phyloP scores from a whole-genome alignment of 2,797 vertebrate genomes.

The Podarcis lilfordi region DNA sequence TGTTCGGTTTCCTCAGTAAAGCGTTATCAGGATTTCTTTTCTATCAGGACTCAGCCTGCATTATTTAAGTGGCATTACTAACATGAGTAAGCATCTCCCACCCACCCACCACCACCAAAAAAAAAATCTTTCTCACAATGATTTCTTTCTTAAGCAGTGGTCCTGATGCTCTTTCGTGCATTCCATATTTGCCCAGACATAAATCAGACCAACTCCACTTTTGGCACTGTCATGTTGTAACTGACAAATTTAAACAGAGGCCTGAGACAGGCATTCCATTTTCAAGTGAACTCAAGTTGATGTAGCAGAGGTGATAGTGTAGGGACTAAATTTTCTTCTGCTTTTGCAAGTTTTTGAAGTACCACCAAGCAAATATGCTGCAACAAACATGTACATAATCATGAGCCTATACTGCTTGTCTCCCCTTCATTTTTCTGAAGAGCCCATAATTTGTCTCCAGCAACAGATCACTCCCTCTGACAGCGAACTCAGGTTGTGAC shows the following conservation, averaged over 20 bases:
- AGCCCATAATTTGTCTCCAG: not conserved
- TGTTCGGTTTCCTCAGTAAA: too few species aligned
- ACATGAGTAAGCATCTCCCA: too few species aligned
- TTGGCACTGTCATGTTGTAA: not conserved
- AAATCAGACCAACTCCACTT: not conserved
- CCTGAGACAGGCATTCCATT: too few species aligned
- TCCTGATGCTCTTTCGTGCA: not conserved
- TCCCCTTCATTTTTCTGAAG: not conserved
- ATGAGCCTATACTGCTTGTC: not conserved
- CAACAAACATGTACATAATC: too few species aligned
- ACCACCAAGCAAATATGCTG: not conserved
- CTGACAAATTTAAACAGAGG: not conserved
- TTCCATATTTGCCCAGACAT: not conserved
- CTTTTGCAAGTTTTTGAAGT: not conserved
- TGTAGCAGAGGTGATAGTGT: not conserved
- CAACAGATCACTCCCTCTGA: not conserved
- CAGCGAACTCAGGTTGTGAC: not conserved
- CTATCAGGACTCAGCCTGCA: too few species aligned
- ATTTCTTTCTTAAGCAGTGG: not conserved
- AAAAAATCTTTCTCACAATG: not conserved
- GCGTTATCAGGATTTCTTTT: too few species aligned
- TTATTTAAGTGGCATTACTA: too few species aligned
- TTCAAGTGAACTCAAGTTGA: not conserved
- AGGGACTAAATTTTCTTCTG: too few species aligned
- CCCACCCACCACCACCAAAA: too few species aligned